Evolutionary conservation across 2,113 vertebrate species (phyloP), one percentile per base, ranked within the genome.

Genomic region (Polypterus bichir): DNA sequence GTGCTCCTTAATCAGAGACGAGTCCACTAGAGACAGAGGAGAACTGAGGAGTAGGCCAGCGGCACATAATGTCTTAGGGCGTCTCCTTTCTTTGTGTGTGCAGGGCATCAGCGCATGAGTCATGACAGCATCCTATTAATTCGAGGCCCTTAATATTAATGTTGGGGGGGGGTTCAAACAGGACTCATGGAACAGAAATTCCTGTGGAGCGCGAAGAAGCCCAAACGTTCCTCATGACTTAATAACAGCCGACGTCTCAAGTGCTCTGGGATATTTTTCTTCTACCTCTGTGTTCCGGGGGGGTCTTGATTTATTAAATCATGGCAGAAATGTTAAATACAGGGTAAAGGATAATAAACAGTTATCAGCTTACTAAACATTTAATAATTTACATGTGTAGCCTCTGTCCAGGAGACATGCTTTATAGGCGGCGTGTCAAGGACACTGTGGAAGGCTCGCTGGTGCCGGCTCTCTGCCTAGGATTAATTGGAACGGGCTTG

Each of bases 401-500:
- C 54, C 62, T 44, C 66, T 62, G 63, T 59, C 59, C 63, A 55
- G 57, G 59, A 64, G 63, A 61, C 11, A 45, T 48, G 62, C 6
- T 65, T 64, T 68, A 56, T 63, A 48, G 57, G 57, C 8, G 48
- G 10, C 44, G 61, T 60, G 11, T 65, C 48, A 46, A 61, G 69
- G 70, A 62, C 62, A 63, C 63, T 55, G 48, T 53, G 65, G 65
- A 65, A 68, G 67, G 71, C 65, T 63, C 49, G 66, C 63, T 54
- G 62, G 62, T 73, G 60, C 61, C 62, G 64, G 61, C 66, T 62
- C 58, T 64, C 73, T 47, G 56, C 69, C 64, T 67, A 67, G 68
- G 64, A 75, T 73, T 60, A 70, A 69, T 74, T 69, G 46, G 75
- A 74, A 74, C 46, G 53, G 70, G 67, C 49, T 69, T 60, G 55